Evolutionary conservation across 2,113 vertebrate genomes (phyloP), one percentile per base, ranked within the genome.

Genomic region (Columba janthina): DNA sequence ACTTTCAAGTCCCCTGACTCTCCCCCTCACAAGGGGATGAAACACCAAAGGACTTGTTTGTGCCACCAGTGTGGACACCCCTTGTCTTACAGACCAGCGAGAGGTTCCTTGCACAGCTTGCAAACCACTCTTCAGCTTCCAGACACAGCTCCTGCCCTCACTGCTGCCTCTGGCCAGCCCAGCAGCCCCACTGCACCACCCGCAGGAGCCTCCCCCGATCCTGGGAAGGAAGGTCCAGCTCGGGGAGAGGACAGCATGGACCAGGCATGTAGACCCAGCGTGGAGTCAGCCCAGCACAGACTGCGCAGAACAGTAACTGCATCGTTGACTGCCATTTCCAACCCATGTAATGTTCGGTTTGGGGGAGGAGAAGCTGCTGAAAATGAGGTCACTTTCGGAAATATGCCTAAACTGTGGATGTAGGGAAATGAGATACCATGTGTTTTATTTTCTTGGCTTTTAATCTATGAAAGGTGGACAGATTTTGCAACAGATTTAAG

Each of bases 361-460:
- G 24, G 31, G 66, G 29, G 14, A 90, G 25, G 28, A 90, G 24
- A 78, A 79, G 70, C 28, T 90, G 66, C 44, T 79, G 74, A 89
- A 88, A 93, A 61, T 31, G 29, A 89, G 29, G 54, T 53, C 40
- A 50, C 31, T 82, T 81, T 50, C 16, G 90, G 58, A 87, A 87
- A 89, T 22, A 77, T 0, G 25, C 46, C 12, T 57, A 64, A 48
- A 87, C 32, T 2, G 17, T 8, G 50, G 66, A 78, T 58, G 36
- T 5, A 72, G 36, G 21, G 34, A 82, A 74, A 69, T 0, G 0
- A 72, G 48, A 69, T 16, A 86, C 28, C 8, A 26, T 3, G 16
- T 11, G 15, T 62, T 91, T 67, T n/a, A 66, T 81, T 91, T 75
- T 87, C n/a, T 57, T 88, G 57, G 10, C 31, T 57, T 92, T 93